Percentiles rank a stretch among this genome's conserved stretches.
Evolutionary conservation across 1,140 invertebrate species (phyloP).

Genomic region (Archivesica marissinica): DNA sequence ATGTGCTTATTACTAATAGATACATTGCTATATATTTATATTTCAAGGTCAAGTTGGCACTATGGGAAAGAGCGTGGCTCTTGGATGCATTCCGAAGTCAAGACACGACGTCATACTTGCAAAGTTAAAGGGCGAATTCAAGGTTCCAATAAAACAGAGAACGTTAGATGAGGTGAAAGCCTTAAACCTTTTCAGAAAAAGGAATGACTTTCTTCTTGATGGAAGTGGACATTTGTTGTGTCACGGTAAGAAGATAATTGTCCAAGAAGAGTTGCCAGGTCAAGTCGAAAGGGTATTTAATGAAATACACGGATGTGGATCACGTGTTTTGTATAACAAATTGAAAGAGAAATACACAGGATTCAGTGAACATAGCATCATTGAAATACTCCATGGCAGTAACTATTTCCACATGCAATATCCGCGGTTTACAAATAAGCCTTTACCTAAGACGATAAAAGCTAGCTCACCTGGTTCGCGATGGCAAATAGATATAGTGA

Average conservation of each 20-base stretch:
- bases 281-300: slow-evolving; percentile 3
- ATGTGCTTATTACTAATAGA: no score
- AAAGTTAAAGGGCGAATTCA: not conserved
- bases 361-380: slow-evolving; percentile 22
- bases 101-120: not conserved
- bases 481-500: slow-evolving; percentile 29
- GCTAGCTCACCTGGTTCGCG: not conserved
- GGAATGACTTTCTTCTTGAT: not conserved
- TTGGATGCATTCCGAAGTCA: not conserved
- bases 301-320: not conserved
- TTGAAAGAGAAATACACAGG: slow-evolving; percentile 15
- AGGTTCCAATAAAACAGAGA: not conserved
- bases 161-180: not conserved
- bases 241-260: slow-evolving; percentile 3
- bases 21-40: no score
- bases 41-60: no score
- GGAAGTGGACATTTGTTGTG: not conserved
- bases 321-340: slow-evolving; percentile 23
- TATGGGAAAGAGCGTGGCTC: not conserved
- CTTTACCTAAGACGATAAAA: slow-evolving; percentile 16
- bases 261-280: not conserved
- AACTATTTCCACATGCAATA: slow-evolving; percentile 8
- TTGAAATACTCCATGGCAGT: not conserved
- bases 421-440: slow-evolving; percentile 30
- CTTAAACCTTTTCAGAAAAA: not conserved